Evolutionary conservation across 2,888 invertebrate genomes (phyloP).

Genomic region (Leptopilina syphax): DNA sequence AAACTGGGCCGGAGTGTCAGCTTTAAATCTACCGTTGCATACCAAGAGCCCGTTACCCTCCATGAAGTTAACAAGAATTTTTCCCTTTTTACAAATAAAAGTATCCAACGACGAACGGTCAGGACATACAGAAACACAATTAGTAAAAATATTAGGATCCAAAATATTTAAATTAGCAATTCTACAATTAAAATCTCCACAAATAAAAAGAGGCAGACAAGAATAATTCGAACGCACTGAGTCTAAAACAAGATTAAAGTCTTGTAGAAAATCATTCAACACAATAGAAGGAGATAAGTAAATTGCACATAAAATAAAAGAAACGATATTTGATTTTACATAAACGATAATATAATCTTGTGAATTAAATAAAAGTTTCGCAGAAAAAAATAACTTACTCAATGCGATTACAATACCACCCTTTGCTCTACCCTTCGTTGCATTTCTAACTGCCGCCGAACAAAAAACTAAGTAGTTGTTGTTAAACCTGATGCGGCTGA

Average conservation of each 20-base stretch:
- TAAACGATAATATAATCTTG: neutral
- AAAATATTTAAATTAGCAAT: neutral
- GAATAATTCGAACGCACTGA: neutral
- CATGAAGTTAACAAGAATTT: neutral
- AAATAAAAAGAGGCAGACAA: neutral
- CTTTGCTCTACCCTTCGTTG: neutral
- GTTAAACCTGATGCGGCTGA: neutral
- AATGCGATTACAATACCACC: neutral
- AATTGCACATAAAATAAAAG: neutral
- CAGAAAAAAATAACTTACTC: neutral
- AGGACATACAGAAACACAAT: no score
- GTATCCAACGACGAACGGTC: neutral
- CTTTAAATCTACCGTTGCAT: neutral
- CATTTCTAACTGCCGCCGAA: neutral
- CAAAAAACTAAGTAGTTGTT: neutral
- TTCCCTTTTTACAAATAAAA: conserved; percentile 1
- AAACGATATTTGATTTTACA: neutral
- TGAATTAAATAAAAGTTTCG: neutral
- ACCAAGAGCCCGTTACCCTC: neutral
- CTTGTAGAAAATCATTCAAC: neutral
- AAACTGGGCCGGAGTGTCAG: neutral
- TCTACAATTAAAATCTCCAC: neutral
- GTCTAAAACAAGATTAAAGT: neutral
- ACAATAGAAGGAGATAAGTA: neutral
- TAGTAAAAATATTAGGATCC: no score